Evolutionary conservation across 2,797 vertebrate genomes (phyloP).

Genomic region (Hemibagrus guttatus): DNA sequence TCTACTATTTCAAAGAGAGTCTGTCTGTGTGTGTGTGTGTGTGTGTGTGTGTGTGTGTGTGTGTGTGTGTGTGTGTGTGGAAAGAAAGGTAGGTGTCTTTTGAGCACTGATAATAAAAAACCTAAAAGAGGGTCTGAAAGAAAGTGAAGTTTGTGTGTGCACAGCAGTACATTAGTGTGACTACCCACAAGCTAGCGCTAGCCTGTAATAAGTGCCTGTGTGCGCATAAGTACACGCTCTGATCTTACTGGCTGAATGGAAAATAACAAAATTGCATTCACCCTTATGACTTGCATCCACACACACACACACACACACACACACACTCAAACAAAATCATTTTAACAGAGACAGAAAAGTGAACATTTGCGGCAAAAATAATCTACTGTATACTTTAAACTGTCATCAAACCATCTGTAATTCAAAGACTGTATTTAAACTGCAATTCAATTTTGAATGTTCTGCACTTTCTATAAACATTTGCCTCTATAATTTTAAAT

Average conservation of each 20-base stretch:
- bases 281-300: not conserved
- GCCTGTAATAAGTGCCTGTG: conserved; percentile 31
- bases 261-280: conserved; percentile 36
- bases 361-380: not conserved
- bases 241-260: conserved; percentile 40
- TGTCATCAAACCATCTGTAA: not conserved
- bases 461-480: not conserved
- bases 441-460: not conserved
- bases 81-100: not conserved
- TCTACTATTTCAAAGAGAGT: conserved; percentile 40
- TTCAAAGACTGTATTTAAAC: conserved; percentile 27
- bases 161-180: not conserved
- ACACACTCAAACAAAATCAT: not conserved
- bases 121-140: not conserved
- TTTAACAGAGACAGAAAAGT: not conserved
- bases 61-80: conserved; percentile 19
- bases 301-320: conserved; percentile 2
- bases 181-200: conserved; percentile 22
- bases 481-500: not conserved
- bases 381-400: not conserved
- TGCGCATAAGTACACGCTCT: conserved; percentile 44
- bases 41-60: conserved; percentile 13
- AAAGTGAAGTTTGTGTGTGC: not conserved
- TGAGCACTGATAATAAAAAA: not conserved
- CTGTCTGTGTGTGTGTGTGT: conserved; percentile 14